These are phyloP conservation scores for Heliconius himera DNA, from an alignment of 1,140 invertebrate species.

Conservation along the genomic window DNA sequence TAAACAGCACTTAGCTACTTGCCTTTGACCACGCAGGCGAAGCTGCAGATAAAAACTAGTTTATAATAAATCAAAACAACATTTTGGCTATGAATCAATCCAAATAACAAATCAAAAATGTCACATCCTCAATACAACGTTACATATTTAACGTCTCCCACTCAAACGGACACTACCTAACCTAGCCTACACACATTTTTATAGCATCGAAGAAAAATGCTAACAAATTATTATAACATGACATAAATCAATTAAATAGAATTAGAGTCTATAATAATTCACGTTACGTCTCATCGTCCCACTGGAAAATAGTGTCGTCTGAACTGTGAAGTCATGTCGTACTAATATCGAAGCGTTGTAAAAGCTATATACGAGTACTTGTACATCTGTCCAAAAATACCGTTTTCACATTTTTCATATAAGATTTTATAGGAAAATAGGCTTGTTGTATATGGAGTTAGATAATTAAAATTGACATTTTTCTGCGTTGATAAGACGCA, in stretches of 20 bases:
- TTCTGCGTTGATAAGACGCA: too few relatives aligned
- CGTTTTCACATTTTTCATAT: too few relatives aligned
- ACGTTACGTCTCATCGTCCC: background rate
- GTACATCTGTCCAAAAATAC: too few relatives aligned
- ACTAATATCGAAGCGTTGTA: background rate
- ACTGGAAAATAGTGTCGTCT: background rate
- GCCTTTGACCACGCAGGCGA: background rate
- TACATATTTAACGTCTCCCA: background rate
- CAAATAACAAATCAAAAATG: background rate
- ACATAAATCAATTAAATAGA: constrained; percentile 1
- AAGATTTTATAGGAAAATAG: too few relatives aligned
- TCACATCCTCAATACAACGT: background rate
- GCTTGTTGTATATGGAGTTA: too few relatives aligned
- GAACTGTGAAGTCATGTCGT: background rate
- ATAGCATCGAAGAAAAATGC: background rate
- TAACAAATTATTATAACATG: background rate
- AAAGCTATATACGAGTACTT: too few relatives aligned
- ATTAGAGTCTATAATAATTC: background rate
- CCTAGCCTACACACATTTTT: background rate
- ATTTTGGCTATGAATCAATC: background rate
- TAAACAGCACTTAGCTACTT: background rate
- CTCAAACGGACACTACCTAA: background rate
- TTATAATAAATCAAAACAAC: background rate
- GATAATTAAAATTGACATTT: too few relatives aligned
- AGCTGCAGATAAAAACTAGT: too few relatives aligned